Conservation (phyloP, 2,888 invertebrate species). For the Monopis laevigella region DNA sequence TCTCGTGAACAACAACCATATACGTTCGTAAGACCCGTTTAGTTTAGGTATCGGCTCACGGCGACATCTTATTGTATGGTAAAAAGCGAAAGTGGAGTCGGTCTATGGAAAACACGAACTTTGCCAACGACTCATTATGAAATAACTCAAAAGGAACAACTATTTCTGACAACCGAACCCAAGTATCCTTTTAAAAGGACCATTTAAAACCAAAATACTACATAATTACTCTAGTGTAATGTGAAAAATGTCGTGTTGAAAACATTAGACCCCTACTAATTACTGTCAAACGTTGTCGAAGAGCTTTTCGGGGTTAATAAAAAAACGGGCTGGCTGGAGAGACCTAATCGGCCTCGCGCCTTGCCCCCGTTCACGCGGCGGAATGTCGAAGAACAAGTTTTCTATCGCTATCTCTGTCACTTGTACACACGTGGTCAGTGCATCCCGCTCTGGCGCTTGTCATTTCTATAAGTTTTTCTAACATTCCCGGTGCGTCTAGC, state of each 20-base stretch:
- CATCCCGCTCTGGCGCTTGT: slow-evolving; percentile 58
- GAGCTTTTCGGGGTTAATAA: neutral
- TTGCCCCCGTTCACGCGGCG: slow-evolving; percentile 65
- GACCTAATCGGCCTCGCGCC: slow-evolving; percentile 9
- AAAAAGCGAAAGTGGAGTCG: neutral
- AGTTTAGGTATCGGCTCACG: too few species aligned
- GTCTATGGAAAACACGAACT: too few species aligned
- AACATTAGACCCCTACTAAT: slow-evolving; percentile 9
- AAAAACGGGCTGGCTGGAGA: neutral
- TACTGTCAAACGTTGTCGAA: slow-evolving; percentile 7
- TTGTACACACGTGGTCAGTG: slow-evolving; percentile 41
- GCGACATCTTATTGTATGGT: neutral
- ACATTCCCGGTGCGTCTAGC: slow-evolving; percentile 51
- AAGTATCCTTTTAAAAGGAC: too few species aligned
- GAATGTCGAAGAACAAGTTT: slow-evolving; percentile 64
- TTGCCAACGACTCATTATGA: too few species aligned
- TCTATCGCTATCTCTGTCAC: slow-evolving; percentile 51
- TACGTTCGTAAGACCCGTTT: too few species aligned
- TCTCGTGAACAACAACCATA: too few species aligned
- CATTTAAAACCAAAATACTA: too few species aligned
- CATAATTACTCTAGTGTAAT: slow-evolving; percentile 1
- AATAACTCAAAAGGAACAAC: too few species aligned
- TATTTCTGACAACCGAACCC: too few species aligned
- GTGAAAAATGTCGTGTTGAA: slow-evolving; percentile 7
- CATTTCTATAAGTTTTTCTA: slow-evolving; percentile 69